Evolutionary conservation across 2,113 vertebrate genomes (phyloP), one percentile per base, ranked within the genome.

Genomic region (Cebus imitator): DNA sequence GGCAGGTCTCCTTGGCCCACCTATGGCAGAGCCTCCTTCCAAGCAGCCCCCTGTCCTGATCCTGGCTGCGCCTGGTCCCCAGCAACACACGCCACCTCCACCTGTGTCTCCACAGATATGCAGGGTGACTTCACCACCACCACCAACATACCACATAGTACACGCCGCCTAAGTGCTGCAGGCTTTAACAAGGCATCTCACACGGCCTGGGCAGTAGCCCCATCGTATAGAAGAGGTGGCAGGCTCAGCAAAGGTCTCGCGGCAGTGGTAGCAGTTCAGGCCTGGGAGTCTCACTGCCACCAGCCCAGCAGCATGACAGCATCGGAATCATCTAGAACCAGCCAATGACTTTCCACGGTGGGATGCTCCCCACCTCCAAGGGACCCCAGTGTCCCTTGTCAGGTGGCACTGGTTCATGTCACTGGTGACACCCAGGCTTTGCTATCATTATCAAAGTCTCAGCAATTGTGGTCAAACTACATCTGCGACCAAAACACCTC

Each of bases 81-180:
- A 6, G 66, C 40, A 43, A 55, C 81, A 61, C 17, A 37, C 0
- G 57, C 52, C 55, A 13, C 40, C 7, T 64, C 21, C 12, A 35
- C 66, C 66, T 20, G 48, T 0, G 17, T 73, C 87, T 73, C 61
- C 3, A 32, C 0, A 40, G 3, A 6, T 9, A 35, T 5, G 40
- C 2, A 1, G 1, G 35, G 8, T 1, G 21, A 25, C 9, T n/a
- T 5, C 50, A 12, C 9, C 21, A 17, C 18, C 68, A 37, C 35
- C 55, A 37, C 27, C 57, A 4, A 16, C 10, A 1, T 3, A 45
- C 20, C 68, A 27, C 25, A 0, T 14, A 30, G 0, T 16, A 17
- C 35, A 37, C 3, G 1, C 66, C 18, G 35, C 12, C 5, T 8
- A 14, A 40, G 58, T 8, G 48, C 85, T 48, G 6, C 0, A 0